Evolutionary conservation across 2,113 vertebrate genomes (phyloP).

Genomic region (Rana temporaria): DNA sequence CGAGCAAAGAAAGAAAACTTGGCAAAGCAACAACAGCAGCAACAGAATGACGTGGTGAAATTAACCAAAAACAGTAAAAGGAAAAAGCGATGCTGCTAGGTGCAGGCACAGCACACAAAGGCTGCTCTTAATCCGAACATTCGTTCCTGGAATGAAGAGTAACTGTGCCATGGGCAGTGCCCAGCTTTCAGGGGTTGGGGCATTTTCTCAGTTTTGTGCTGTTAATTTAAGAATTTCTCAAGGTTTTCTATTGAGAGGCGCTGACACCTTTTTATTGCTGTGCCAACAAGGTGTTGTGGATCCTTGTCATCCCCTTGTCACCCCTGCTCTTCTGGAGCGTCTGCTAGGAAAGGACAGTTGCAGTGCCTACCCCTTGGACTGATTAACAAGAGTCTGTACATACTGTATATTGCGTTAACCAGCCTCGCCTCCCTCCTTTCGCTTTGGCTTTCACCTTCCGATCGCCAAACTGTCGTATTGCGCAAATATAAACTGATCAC

Average conservation of each 20-base stretch:
- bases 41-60: slow-evolving; percentile 98
- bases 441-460: slow-evolving; percentile 72
- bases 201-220: slow-evolving; percentile 76
- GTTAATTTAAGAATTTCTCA: slow-evolving; percentile 82
- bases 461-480: slow-evolving; percentile 74
- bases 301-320: slow-evolving; percentile 63
- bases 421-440: slow-evolving; percentile 68
- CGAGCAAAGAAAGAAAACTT: slow-evolving; percentile 97
- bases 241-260: slow-evolving; percentile 75
- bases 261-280: slow-evolving; percentile 73
- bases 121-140: slow-evolving; percentile 72
- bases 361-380: slow-evolving; percentile 75
- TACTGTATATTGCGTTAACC: slow-evolving; percentile 80
- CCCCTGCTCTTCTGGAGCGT: slow-evolving; percentile 70
- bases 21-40: slow-evolving; percentile 96
- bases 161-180: slow-evolving; percentile 42
- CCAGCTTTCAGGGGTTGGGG: slow-evolving; percentile 68
- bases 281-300: slow-evolving; percentile 78
- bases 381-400: slow-evolving; percentile 76
- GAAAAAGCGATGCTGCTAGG: slow-evolving; percentile 98
- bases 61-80: slow-evolving; percentile 97
- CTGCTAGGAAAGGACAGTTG: slow-evolving; percentile 70
- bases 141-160: slow-evolving; percentile 64
- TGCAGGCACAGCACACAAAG: slow-evolving; percentile 72
- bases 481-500: slow-evolving; percentile 59